phyloP scores from a whole-genome alignment of 2,888 invertebrate genomes.

The Dolomedes plantarius region DNA sequence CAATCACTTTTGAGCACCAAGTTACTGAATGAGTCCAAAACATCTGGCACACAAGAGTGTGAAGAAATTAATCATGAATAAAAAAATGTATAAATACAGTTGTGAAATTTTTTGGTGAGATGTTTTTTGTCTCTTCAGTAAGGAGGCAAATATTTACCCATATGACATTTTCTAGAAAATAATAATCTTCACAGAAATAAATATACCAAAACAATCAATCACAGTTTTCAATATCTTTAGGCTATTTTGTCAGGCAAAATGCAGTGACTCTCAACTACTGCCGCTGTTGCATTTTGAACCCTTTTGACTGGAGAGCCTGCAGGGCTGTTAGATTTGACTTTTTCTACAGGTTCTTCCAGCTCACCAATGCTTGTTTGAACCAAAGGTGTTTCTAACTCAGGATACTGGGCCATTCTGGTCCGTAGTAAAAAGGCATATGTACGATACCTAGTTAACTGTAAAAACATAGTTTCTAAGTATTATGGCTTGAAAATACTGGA shows the following conservation, averaged over 20 bases:
- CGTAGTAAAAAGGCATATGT: slow-evolving; percentile 72
- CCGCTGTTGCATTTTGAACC: not conserved
- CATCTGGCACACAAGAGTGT: slow-evolving; percentile 4
- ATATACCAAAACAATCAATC: slow-evolving; percentile 36
- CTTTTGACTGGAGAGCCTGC: slow-evolving; percentile 45
- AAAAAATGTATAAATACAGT: slow-evolving; percentile 41
- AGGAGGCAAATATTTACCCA: slow-evolving; percentile 11
- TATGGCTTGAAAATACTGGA: too few species aligned
- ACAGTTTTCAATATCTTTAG: slow-evolving; percentile 39
- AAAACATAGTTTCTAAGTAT: too few species aligned
- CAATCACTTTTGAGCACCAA: slow-evolving; percentile 64
- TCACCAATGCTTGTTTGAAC: slow-evolving; percentile 78
- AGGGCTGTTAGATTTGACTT: slow-evolving; percentile 47
- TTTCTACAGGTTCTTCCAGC: slow-evolving; percentile 76
- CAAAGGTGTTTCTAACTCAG: slow-evolving; percentile 77
- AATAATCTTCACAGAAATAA: slow-evolving; percentile 18
- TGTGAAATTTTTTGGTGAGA: slow-evolving; percentile 27
- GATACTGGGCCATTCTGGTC: slow-evolving; percentile 73
- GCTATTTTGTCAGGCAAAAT: slow-evolving; percentile 14
- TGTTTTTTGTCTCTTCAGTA: slow-evolving; percentile 23
- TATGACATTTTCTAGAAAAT: slow-evolving; percentile 24
- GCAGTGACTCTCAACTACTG: not conserved
- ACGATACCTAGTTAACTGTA: slow-evolving; percentile 75
- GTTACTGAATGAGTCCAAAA: slow-evolving; percentile 43
- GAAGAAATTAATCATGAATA: not conserved